Conservation (phyloP, 2,113 vertebrate genomes). For the Merops nubicus region DNA sequence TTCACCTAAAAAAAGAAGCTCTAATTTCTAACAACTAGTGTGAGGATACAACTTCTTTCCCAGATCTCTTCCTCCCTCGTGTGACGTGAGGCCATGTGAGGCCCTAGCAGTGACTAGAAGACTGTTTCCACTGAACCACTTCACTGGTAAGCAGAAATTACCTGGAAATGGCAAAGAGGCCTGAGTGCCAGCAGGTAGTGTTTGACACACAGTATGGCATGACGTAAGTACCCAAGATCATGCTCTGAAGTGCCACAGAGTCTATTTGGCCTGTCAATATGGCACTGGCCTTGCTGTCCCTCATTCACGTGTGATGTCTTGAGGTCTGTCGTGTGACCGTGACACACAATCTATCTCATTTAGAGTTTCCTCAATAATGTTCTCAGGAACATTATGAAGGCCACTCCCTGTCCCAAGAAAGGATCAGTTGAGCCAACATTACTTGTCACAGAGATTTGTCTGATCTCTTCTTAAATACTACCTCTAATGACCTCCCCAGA, state of each 20-base stretch:
- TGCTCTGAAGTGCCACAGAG: background rate
- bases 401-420: background rate
- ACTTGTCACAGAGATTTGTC: background rate
- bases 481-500: conserved; percentile 1
- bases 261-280: background rate
- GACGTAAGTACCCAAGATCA: background rate
- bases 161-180: background rate
- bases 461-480: background rate
- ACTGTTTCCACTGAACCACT: background rate
- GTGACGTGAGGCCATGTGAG: background rate
- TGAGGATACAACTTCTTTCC: background rate
- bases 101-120: background rate
- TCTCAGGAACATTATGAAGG: background rate
- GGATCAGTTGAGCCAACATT: background rate
- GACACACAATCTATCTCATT: background rate
- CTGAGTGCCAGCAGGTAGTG: background rate
- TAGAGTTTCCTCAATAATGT: background rate
- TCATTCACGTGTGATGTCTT: background rate
- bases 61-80: background rate
- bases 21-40: background rate
- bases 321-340: background rate
- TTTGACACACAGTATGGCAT: background rate
- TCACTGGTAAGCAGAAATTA: background rate
- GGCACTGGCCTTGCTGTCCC: background rate
- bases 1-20: background rate